phyloP scores from a whole-genome alignment of 2,797 vertebrate species.

The Hydrocynus forskahlii region DNA sequence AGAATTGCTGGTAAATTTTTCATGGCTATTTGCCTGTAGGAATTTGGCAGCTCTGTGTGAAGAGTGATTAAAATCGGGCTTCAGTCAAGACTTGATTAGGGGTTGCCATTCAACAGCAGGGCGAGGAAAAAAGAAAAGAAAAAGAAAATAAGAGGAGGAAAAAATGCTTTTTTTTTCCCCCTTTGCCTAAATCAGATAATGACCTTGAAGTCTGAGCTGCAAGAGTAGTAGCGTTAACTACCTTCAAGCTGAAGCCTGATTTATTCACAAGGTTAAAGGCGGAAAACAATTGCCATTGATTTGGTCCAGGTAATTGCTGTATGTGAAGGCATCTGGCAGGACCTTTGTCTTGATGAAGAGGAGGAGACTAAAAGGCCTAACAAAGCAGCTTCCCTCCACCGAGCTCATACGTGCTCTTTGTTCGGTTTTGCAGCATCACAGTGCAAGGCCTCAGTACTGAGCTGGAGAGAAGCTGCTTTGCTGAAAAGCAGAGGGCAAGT shows the following conservation, averaged over 20 bases:
- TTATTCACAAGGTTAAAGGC: constrained; percentile 74
- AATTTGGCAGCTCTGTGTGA: constrained; percentile 76
- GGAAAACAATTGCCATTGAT: constrained; percentile 80
- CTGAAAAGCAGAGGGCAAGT: not conserved
- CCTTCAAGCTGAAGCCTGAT: constrained; percentile 71
- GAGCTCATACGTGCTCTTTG: constrained; percentile 25
- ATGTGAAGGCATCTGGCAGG: constrained; percentile 55
- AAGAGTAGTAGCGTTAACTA: constrained; percentile 70
- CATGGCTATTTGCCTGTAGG: constrained; percentile 78
- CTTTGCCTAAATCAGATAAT: constrained; percentile 78
- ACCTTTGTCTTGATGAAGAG: constrained; percentile 59
- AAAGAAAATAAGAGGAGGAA: constrained; percentile 59
- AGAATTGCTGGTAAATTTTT: constrained; percentile 82
- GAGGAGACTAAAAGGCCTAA: constrained; percentile 51
- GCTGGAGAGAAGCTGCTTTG: not conserved
- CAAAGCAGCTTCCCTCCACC: constrained; percentile 45
- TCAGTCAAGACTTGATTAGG: constrained; percentile 78
- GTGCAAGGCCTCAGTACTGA: not conserved
- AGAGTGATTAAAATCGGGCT: constrained; percentile 80
- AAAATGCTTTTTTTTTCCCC: constrained; percentile 65
- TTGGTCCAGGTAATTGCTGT: constrained; percentile 71
- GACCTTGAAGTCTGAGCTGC: constrained; percentile 76
- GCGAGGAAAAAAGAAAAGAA: constrained; percentile 48
- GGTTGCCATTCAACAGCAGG: constrained; percentile 71
- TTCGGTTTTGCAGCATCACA: constrained; percentile 24